phyloP scores from a whole-genome alignment of 2,113 vertebrate species.

The Panurus biarmicus region DNA sequence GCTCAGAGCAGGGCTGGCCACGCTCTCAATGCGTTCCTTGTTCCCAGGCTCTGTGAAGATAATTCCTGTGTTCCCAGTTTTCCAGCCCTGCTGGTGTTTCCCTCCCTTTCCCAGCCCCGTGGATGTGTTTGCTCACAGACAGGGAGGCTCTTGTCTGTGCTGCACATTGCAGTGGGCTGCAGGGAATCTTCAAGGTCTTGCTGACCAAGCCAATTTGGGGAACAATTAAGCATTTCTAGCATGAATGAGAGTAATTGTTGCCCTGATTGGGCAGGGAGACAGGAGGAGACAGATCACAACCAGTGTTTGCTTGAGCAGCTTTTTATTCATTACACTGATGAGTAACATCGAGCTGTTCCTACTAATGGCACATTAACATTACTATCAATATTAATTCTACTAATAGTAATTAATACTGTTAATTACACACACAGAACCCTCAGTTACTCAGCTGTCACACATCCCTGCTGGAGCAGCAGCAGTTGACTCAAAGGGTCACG shows the following conservation, averaged over 20 bases:
- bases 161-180: neutral
- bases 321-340: neutral
- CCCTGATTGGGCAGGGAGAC: neutral
- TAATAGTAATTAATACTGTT: neutral
- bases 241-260: conserved; percentile 17
- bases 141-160: conserved; percentile 16
- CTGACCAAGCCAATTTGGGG: conserved; percentile 23
- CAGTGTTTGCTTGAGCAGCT: neutral
- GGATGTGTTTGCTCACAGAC: neutral
- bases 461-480: neutral
- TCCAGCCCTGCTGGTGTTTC: neutral
- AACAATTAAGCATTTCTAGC: neutral
- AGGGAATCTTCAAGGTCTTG: conserved; percentile 34
- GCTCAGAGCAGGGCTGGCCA: neutral
- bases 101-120: neutral
- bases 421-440: neutral
- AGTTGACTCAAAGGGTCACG: neutral
- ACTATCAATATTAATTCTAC: neutral
- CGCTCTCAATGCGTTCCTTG: neutral
- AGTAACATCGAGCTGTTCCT: neutral
- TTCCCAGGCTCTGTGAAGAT: neutral
- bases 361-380: neutral
- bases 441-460: neutral
- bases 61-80: neutral
- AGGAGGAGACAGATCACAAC: neutral